phyloP scores from a whole-genome alignment of 2,113 vertebrate genomes.

The Columba livia region DNA sequence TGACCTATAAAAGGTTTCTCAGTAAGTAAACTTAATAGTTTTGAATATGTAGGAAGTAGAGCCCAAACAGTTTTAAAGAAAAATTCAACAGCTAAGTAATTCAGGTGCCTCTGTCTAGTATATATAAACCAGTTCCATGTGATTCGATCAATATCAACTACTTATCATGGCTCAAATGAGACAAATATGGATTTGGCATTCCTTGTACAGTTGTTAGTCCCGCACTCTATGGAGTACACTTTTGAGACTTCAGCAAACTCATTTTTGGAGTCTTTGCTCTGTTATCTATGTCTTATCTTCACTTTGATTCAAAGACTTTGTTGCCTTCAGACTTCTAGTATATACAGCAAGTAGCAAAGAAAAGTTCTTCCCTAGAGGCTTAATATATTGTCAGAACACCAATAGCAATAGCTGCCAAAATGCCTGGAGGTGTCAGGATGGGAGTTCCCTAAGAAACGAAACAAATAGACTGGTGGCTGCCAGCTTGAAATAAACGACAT shows the following conservation, averaged over 20 bases:
- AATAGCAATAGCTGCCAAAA: background rate
- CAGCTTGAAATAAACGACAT: background rate
- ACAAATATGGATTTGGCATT: background rate
- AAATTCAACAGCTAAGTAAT: conserved; percentile 7
- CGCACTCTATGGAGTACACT: too few species aligned
- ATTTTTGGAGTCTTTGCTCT: background rate
- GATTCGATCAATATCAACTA: background rate
- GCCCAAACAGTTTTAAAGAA: background rate
- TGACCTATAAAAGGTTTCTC: conserved; percentile 36
- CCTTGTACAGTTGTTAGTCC: background rate
- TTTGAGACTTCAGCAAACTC: background rate
- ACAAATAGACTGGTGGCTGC: background rate
- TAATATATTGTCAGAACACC: background rate
- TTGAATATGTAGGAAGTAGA: conserved; percentile 24
- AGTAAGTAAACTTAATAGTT: conserved; percentile 23
- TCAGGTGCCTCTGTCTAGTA: conserved; percentile 8
- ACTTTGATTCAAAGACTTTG: background rate
- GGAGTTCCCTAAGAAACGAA: conserved; percentile 7
- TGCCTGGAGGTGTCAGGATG: background rate
- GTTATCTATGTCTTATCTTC: background rate
- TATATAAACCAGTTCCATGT: background rate
- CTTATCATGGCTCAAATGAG: background rate
- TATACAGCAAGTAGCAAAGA: background rate
- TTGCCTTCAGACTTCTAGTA: background rate
- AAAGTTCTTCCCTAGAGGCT: background rate